A percentile compares a stretch with the other conserved stretches of the same genome.
These are phyloP conservation scores for Callimorpha dominula DNA, from an alignment of 2,888 invertebrate species.

Conservation along the genomic window DNA sequence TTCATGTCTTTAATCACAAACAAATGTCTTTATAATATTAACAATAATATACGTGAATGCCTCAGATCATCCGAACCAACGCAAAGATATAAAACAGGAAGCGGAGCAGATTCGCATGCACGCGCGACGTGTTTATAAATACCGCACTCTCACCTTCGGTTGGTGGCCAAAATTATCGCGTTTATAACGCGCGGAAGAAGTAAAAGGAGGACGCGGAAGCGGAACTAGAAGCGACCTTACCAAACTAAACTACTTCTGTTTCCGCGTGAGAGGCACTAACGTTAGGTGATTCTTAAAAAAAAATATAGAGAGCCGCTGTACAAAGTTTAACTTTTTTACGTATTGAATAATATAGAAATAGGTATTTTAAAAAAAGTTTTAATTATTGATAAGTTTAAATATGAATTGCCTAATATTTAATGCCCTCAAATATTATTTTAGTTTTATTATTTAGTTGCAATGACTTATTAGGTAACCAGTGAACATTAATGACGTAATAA, in stretches of 20 bases:
- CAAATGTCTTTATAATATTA: slow-evolving; percentile 15
- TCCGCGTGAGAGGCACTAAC: neutral
- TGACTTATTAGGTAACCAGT: too few species aligned
- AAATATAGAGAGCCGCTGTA: neutral
- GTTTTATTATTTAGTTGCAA: too few species aligned
- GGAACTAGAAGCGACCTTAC: slow-evolving; percentile 7
- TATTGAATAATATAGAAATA: neutral
- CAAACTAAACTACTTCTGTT: neutral
- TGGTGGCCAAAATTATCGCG: slow-evolving; percentile 81
- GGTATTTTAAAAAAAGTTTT: neutral
- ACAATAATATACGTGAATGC: slow-evolving; percentile 19
- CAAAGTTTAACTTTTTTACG: neutral
- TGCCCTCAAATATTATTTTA: too few species aligned
- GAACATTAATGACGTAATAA: too few species aligned
- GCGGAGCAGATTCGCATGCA: slow-evolving; percentile 60
- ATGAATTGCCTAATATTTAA: neutral
- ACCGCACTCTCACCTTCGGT: slow-evolving; percentile 81
- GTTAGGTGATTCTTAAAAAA: neutral
- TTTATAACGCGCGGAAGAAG: slow-evolving; percentile 40
- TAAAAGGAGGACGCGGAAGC: slow-evolving; percentile 41
- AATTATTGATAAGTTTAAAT: too few species aligned
- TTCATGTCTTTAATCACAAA: neutral
- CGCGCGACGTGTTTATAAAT: slow-evolving; percentile 66
- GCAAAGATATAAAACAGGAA: slow-evolving; percentile 65
- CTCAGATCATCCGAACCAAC: slow-evolving; percentile 32